Evolutionary conservation across 2,113 vertebrate species (phyloP).

Genomic region (Arenaria interpres): DNA sequence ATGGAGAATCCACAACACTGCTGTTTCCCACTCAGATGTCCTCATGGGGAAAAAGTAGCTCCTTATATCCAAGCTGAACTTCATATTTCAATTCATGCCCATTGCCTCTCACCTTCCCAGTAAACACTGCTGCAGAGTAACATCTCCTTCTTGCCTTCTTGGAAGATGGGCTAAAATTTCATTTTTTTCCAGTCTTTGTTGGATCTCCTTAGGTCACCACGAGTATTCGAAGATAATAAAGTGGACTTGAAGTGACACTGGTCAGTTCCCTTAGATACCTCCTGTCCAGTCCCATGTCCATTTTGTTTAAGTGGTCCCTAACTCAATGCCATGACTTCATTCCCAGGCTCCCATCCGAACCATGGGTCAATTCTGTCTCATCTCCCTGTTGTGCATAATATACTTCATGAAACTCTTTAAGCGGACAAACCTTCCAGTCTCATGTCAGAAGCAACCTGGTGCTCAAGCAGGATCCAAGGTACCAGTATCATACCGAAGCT

Average conservation of each 20-base stretch:
- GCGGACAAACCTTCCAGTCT: background rate
- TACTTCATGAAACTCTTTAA: too few relatives aligned
- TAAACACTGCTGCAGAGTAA: too few relatives aligned
- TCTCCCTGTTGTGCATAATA: background rate
- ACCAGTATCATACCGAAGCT: background rate
- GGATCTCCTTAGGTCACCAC: background rate
- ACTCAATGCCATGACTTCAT: background rate
- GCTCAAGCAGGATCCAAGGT: background rate
- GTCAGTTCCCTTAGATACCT: background rate
- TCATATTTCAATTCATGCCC: background rate
- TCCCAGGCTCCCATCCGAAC: background rate
- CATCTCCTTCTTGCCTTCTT: background rate
- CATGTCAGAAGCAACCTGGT: background rate
- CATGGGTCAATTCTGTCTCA: background rate
- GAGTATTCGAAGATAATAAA: background rate
- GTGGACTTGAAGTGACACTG: background rate
- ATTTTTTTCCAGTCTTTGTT: background rate
- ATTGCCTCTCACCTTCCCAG: background rate
- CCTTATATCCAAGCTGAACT: background rate
- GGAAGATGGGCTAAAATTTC: background rate
- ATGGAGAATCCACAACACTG: background rate
- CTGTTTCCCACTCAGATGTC: fast-evolving
- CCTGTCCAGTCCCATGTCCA: background rate
- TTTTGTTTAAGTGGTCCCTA: background rate
- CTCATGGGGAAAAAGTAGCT: background rate